Percentiles rank a stretch among this genome's conserved stretches.
phyloP scores from a whole-genome alignment of 1,140 invertebrate species.

The Anastrepha obliqua region DNA sequence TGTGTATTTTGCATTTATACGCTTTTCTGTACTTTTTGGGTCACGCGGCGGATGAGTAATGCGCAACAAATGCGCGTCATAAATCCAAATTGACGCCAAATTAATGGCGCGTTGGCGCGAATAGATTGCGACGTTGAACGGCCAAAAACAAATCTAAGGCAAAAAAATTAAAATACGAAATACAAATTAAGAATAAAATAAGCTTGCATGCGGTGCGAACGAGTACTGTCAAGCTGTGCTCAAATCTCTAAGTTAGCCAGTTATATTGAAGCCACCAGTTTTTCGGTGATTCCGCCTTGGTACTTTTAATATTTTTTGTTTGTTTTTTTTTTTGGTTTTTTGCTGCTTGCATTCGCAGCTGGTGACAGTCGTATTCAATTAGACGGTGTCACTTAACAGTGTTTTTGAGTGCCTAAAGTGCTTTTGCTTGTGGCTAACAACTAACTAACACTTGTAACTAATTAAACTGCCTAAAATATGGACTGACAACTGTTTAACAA shows the following conservation, averaged over 20 bases:
- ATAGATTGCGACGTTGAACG: background rate
- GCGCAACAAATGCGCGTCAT: constrained; percentile 14
- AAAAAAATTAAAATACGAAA: background rate
- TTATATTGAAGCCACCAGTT: background rate
- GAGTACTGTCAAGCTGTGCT: background rate
- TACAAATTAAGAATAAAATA: constrained; percentile 7
- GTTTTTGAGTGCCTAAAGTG: constrained; percentile 37
- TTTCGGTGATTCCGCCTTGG: background rate
- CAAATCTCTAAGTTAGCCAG: background rate
- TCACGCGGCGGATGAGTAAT: constrained; percentile 37
- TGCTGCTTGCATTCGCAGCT: background rate
- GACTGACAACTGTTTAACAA: constrained; percentile 20
- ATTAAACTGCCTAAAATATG: constrained; percentile 50
- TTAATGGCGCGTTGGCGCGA: constrained; percentile 43
- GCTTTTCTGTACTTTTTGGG: constrained; percentile 8
- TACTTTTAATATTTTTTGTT: background rate
- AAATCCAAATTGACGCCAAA: constrained; percentile 38
- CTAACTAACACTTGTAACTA: constrained; percentile 51
- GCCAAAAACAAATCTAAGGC: background rate
- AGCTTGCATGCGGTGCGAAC: background rate
- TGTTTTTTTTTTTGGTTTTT: background rate
- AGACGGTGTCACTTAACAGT: constrained; percentile 18
- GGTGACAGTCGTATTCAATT: constrained; percentile 38
- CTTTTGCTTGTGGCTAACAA: constrained; percentile 51
- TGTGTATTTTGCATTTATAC: background rate